phyloP scores from a whole-genome alignment of 2,888 invertebrate genomes.

The Melanophora roralis region DNA sequence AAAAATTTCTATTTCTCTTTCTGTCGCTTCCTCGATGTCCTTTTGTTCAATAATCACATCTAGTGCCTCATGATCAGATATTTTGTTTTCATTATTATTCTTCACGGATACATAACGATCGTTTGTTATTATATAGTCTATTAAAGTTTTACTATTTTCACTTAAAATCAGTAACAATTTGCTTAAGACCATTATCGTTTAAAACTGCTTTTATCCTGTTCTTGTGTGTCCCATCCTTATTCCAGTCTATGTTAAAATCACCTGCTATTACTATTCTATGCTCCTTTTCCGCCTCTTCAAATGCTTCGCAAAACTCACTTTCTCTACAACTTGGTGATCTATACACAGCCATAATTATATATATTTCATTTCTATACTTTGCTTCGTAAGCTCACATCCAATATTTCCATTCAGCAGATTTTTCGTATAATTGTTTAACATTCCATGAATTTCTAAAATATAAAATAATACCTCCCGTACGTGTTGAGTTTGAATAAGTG shows the following conservation, averaged over 20 bases:
- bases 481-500: not conserved
- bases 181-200: not conserved
- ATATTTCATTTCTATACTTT: not conserved
- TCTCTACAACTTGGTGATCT: not conserved
- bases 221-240: not conserved
- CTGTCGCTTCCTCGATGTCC: too few species aligned
- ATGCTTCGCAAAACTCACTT: not conserved
- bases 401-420: not conserved
- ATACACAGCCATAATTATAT: not conserved
- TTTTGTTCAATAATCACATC: too few species aligned
- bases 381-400: not conserved
- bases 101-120: not conserved
- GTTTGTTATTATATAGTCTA: not conserved
- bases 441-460: conserved; percentile 2
- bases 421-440: not conserved
- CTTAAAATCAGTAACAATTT: not conserved
- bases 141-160: not conserved
- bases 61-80: not conserved
- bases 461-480: not conserved
- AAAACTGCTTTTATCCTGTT: not conserved
- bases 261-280: not conserved
- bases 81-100: not conserved
- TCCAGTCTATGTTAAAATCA: too few species aligned
- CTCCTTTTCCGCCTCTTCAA: not conserved
- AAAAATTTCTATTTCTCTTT: too few species aligned